Evolutionary conservation across 2,888 invertebrate genomes (phyloP).

Genomic region (Galeopsomyia nigrocyanea): DNA sequence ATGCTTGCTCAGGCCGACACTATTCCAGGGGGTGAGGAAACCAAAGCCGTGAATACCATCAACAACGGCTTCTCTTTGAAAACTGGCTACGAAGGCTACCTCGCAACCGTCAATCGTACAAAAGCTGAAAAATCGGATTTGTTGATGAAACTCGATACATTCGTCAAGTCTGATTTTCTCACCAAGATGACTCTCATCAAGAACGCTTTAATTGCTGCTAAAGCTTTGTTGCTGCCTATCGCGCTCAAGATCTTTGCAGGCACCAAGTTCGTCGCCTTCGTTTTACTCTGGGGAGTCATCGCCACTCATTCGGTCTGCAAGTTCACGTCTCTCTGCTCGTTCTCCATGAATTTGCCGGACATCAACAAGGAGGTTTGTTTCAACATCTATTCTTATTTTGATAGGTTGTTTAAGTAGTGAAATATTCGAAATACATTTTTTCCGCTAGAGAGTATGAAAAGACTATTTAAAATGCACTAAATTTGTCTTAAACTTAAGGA

Average conservation of each 20-base stretch:
- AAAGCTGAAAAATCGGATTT: not conserved
- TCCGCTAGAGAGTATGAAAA: too few species aligned
- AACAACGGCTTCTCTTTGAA: conserved; percentile 51
- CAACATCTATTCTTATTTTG: too few species aligned
- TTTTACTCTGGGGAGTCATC: conserved; percentile 71
- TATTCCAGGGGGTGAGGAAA: too few species aligned
- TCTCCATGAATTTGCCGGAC: conserved; percentile 54
- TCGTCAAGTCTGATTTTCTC: not conserved
- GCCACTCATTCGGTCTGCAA: conserved; percentile 74
- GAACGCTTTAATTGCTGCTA: conserved; percentile 51
- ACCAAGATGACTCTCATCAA: conserved; percentile 26
- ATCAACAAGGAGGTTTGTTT: too few species aligned
- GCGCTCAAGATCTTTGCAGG: conserved; percentile 48
- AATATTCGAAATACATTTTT: too few species aligned
- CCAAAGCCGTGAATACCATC: not conserved
- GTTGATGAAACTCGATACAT: too few species aligned
- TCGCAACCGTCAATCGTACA: conserved; percentile 45
- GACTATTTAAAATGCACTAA: too few species aligned
- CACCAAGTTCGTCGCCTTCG: conserved; percentile 50
- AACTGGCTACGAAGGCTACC: conserved; percentile 54
- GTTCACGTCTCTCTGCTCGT: conserved; percentile 75
- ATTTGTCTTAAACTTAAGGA: too few species aligned
- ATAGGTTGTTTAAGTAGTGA: too few species aligned
- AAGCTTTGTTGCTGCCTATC: conserved; percentile 51
- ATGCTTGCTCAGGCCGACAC: not conserved